These are phyloP conservation scores for Gryllus longicercus DNA, from an alignment of 2,888 invertebrate genomes.

Conservation along the genomic window DNA sequence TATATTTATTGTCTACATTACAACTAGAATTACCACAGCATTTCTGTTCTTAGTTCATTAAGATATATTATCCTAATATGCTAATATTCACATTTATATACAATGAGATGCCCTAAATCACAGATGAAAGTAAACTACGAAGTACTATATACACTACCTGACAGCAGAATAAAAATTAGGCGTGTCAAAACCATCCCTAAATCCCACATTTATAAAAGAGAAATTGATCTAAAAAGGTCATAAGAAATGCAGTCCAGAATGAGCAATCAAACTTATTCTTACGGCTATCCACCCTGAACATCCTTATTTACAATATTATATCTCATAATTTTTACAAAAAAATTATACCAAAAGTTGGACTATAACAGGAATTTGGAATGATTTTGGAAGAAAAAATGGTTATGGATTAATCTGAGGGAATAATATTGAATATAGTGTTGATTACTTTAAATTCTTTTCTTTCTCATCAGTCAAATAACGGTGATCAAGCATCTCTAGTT, in stretches of 20 bases:
- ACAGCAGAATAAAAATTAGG: not conserved
- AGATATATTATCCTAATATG: not conserved
- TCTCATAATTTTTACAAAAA: too few species aligned
- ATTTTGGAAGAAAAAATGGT: too few species aligned
- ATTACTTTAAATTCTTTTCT: too few species aligned
- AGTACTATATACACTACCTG: not conserved
- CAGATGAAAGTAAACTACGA: not conserved
- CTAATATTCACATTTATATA: not conserved
- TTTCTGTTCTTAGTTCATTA: not conserved
- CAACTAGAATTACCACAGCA: not conserved
- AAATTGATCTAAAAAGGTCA: not conserved
- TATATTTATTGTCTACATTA: not conserved
- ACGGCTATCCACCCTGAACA: not conserved
- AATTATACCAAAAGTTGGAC: too few species aligned
- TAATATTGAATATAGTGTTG: too few species aligned
- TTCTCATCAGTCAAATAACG: too few species aligned
- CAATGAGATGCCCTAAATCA: not conserved
- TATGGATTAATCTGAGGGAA: too few species aligned
- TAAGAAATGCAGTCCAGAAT: not conserved
- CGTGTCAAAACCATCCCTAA: not conserved
- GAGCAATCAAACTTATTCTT: not conserved
- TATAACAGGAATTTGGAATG: too few species aligned
- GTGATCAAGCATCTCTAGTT: too few species aligned
- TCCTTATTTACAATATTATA: too few species aligned
- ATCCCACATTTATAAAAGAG: not conserved